These are phyloP conservation scores for Drosophila dunni DNA, from an alignment of 1,140 invertebrate genomes.

Conservation along the genomic window DNA sequence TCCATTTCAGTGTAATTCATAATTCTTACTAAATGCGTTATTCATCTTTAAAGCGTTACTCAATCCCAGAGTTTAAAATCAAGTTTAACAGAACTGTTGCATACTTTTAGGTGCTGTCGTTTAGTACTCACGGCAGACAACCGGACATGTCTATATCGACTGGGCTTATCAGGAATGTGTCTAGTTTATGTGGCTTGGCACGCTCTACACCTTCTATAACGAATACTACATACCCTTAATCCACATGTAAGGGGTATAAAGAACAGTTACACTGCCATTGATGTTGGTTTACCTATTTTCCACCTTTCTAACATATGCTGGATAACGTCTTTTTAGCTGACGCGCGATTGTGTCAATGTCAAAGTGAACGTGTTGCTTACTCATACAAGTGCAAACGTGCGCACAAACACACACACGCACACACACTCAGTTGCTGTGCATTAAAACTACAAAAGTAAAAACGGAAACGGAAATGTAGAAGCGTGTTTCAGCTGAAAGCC, in stretches of 20 bases:
- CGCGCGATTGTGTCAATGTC: constrained; percentile 53
- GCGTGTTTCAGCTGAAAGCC: constrained; percentile 71
- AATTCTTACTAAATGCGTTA: constrained; percentile 4
- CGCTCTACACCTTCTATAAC: too few relatives aligned
- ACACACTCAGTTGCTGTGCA: constrained; percentile 29
- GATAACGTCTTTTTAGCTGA: constrained; percentile 37
- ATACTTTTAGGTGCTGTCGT: too few relatives aligned
- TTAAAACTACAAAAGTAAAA: constrained; percentile 44
- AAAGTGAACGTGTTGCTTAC: constrained; percentile 54
- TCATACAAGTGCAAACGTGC: constrained; percentile 50
- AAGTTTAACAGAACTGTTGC: too few relatives aligned
- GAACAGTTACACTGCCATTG: constrained; percentile 18
- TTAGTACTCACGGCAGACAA: too few relatives aligned
- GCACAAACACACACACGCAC: constrained; percentile 10
- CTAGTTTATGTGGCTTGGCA: too few relatives aligned
- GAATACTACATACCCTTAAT: too few relatives aligned
- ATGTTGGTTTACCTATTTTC: constrained; percentile 1
- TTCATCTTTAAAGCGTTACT: not conserved
- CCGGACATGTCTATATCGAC: too few relatives aligned
- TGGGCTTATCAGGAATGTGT: too few relatives aligned
- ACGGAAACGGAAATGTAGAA: constrained; percentile 77
- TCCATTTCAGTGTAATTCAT: constrained; percentile 24
- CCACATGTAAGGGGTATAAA: too few relatives aligned
- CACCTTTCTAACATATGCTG: not conserved
- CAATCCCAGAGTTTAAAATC: too few relatives aligned